These are phyloP conservation scores for Neotragus moschatus DNA, from an alignment of 2,113 vertebrate species.

Conservation along the genomic window DNA sequence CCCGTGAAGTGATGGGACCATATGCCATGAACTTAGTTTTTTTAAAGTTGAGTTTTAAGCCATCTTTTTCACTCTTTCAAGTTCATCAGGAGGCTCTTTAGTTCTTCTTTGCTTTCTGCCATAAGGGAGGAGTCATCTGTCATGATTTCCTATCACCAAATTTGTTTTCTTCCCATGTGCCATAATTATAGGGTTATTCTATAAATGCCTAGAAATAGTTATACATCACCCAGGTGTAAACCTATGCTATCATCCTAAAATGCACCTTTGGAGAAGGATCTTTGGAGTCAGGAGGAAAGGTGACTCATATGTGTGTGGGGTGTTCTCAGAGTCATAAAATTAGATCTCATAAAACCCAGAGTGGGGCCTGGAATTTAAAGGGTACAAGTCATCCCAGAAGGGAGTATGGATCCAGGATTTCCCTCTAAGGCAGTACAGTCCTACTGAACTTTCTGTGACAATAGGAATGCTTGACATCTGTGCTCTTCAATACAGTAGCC, in stretches of 20 bases:
- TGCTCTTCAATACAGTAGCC: background rate
- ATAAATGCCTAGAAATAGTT: background rate
- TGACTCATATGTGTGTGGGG: background rate
- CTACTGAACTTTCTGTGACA: background rate
- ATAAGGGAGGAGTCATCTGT: background rate
- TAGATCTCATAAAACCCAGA: slow-evolving; percentile 13
- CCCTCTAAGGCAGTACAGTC: background rate
- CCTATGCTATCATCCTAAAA: background rate
- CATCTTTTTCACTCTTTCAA: background rate
- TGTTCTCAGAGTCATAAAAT: slow-evolving; percentile 43
- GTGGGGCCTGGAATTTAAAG: background rate
- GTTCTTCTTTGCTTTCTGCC: background rate
- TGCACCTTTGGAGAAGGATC: background rate
- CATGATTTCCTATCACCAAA: background rate
- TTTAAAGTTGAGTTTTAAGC: background rate
- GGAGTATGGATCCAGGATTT: background rate
- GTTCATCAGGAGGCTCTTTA: background rate
- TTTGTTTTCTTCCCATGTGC: background rate
- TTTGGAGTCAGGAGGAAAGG: slow-evolving; percentile 17
- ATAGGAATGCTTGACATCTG: background rate
- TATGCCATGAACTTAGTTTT: background rate
- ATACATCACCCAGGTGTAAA: background rate
- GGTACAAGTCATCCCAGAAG: background rate
- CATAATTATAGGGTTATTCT: background rate
- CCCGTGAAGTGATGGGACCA: background rate